These are phyloP conservation scores for Heterodera filipjevi DNA, from an alignment of 2,888 invertebrate genomes.

Conservation along the genomic window DNA sequence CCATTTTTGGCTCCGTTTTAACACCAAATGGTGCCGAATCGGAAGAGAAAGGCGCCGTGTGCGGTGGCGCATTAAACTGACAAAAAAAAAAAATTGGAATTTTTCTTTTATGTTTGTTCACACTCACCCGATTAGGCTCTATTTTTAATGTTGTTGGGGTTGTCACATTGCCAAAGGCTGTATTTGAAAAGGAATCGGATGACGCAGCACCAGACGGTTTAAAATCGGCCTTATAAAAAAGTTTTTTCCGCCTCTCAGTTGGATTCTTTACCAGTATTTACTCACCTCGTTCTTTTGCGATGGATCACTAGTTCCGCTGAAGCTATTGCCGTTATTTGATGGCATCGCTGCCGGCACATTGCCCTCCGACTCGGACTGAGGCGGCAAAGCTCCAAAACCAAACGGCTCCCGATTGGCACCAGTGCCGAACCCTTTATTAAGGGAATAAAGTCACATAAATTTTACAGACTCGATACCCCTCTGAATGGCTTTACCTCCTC, in stretches of 20 bases:
- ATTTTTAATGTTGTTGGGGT: too few relatives aligned
- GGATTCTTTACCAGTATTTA: neutral
- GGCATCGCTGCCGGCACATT: neutral
- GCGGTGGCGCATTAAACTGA: neutral
- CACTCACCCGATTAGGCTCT: too few relatives aligned
- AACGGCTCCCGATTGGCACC: neutral
- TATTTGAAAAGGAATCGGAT: neutral
- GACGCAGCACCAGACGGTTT: neutral
- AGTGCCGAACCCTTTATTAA: neutral
- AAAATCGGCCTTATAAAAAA: neutral
- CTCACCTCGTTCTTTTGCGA: neutral
- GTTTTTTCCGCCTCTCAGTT: neutral
- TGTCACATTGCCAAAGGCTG: too few relatives aligned
- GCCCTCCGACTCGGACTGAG: constrained; percentile 8
- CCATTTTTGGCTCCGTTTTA: neutral
- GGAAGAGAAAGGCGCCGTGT: neutral
- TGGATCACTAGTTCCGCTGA: neutral
- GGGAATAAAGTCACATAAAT: too few relatives aligned
- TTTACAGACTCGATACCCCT: too few relatives aligned
- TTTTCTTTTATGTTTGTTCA: neutral
- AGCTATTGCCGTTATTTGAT: neutral
- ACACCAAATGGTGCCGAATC: neutral
- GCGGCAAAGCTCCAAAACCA: neutral
- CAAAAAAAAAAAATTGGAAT: neutral
- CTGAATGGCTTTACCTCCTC: too few relatives aligned